Conservation (phyloP, 1,140 invertebrate genomes). For the Harpegnathos saltator region DNA sequence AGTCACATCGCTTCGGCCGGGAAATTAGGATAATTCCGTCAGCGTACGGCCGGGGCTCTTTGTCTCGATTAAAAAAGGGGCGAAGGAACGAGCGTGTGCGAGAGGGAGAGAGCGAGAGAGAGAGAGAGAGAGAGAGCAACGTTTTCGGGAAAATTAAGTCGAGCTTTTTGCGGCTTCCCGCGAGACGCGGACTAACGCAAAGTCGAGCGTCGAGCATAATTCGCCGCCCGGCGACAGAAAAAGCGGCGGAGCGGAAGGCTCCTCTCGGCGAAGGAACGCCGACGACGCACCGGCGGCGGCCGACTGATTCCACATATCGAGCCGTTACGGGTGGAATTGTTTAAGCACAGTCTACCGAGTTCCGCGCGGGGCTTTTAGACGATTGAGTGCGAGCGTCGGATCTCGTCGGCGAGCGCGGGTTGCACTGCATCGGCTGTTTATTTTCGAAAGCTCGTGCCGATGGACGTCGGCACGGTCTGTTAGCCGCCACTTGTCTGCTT, state of each 20-base stretch:
- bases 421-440: not conserved
- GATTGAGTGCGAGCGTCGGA: slow-evolving; percentile 10
- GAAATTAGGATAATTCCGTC: slow-evolving; percentile 34
- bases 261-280: not conserved
- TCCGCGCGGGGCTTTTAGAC: not conserved
- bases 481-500: slow-evolving; percentile 14
- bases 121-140: not conserved
- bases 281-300: not conserved
- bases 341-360: not conserved
- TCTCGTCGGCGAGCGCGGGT: not conserved
- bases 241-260: not conserved
- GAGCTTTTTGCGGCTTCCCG: not conserved
- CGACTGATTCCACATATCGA: slow-evolving; percentile 11
- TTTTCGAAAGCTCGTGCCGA: slow-evolving; percentile 12
- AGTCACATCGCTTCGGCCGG: slow-evolving; percentile 6
- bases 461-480: slow-evolving; percentile 7
- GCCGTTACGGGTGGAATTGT: slow-evolving; percentile 8
- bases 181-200: not conserved
- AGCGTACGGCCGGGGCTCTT: not conserved
- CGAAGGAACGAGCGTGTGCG: no score
- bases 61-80: slow-evolving; percentile 30
- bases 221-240: not conserved
- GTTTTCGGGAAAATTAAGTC: slow-evolving; percentile 8
- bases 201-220: slow-evolving; percentile 15
- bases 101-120: no score